These are phyloP conservation scores for Polymixis lichenea DNA, from an alignment of 2,888 invertebrate genomes.

Conservation along the genomic window DNA sequence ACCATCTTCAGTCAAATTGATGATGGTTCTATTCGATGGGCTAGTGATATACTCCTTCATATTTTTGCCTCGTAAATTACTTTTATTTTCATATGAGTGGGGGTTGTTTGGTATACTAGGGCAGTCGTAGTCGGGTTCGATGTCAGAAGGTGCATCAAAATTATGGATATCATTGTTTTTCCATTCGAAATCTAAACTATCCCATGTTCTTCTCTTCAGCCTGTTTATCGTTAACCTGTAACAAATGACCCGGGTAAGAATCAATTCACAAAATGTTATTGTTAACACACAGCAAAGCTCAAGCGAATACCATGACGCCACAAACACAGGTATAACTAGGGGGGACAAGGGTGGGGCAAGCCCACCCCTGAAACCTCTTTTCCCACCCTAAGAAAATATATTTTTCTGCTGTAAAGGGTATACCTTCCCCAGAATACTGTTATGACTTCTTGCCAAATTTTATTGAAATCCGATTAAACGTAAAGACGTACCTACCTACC, in stretches of 20 bases:
- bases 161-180: constrained; percentile 87
- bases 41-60: constrained; percentile 80
- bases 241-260: constrained; percentile 56
- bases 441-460: no score
- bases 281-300: background rate
- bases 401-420: no score
- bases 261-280: constrained; percentile 2
- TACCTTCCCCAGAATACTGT: no score
- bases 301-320: background rate
- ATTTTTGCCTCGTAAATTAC: constrained; percentile 75
- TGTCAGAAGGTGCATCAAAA: constrained; percentile 88
- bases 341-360: no score
- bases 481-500: no score
- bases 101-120: constrained; percentile 89
- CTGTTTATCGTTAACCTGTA: constrained; percentile 85
- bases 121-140: constrained; percentile 87
- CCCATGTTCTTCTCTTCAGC: constrained; percentile 90
- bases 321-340: no score
- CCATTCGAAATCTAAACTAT: constrained; percentile 91
- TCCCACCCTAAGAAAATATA: no score
- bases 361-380: no score
- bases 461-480: no score
- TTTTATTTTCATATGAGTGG: constrained; percentile 85
- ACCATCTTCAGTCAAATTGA: constrained; percentile 93
- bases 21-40: constrained; percentile 93